Conservation (phyloP, 2,888 invertebrate species). For the Boloria euphrosyne region DNA sequence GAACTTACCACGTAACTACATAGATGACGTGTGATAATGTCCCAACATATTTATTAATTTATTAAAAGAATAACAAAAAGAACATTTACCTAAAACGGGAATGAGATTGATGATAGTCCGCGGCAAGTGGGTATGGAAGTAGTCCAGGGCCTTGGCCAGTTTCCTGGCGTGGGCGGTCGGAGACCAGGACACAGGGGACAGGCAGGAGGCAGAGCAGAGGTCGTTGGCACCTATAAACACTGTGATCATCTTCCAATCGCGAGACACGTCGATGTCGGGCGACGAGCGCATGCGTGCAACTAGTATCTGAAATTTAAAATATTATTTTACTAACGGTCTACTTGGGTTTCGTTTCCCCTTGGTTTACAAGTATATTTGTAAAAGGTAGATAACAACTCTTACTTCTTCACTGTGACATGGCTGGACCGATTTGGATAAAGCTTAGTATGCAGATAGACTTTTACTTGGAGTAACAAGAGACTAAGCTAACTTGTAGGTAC, state of each 20-base stretch:
- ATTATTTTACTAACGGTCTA: background rate
- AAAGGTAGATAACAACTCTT: no score
- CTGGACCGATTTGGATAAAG: no score
- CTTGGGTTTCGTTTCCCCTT: no score
- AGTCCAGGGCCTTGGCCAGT: constrained; percentile 85
- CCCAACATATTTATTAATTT: background rate
- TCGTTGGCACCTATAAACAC: constrained; percentile 90
- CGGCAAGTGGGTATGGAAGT: constrained; percentile 84
- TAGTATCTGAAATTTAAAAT: constrained; percentile 69
- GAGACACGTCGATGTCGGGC: constrained; percentile 81
- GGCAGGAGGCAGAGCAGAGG: constrained; percentile 87
- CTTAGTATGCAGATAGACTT: no score
- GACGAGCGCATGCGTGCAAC: constrained; percentile 85
- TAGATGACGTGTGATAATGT: no score
- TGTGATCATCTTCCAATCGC: constrained; percentile 90
- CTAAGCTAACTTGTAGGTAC: no score
- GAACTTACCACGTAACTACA: no score
- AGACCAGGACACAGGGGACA: constrained; percentile 82
- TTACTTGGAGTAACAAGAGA: no score
- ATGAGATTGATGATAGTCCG: constrained; percentile 87
- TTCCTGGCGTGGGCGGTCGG: constrained; percentile 84
- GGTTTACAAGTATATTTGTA: no score
- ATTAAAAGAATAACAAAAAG: background rate
- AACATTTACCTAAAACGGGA: constrained; percentile 85
- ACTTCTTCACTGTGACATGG: no score